Percentiles rank a stretch among this genome's conserved stretches.
Conservation (phyloP, 2,888 invertebrate genomes). For the Myopa tessellatipennis region DNA sequence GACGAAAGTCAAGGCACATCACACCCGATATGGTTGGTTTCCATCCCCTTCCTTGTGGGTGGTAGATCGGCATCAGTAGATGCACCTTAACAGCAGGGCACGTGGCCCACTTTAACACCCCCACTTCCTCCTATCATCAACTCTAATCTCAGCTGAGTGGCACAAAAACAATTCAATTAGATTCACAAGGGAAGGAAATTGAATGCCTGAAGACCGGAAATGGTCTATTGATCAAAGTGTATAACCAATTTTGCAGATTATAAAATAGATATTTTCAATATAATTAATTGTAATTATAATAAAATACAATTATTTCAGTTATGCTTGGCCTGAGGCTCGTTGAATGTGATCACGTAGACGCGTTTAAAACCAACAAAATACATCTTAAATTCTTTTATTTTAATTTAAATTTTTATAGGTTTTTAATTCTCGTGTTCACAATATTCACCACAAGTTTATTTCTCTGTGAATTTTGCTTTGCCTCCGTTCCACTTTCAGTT, state of each 20-base stretch:
- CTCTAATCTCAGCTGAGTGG: constrained; percentile 62
- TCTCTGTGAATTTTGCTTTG: too few species aligned
- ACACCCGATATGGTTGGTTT: constrained; percentile 9
- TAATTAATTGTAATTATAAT: not conserved
- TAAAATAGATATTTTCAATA: too few species aligned
- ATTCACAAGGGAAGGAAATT: constrained; percentile 38
- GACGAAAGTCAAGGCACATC: not conserved
- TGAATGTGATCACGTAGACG: too few species aligned
- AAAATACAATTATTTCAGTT: not conserved
- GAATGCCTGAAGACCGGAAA: not conserved
- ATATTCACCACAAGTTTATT: too few species aligned
- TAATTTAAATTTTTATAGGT: too few species aligned
- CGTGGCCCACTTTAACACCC: constrained; percentile 57
- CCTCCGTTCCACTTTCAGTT: not conserved
- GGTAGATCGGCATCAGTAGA: constrained; percentile 49
- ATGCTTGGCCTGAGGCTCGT: too few species aligned
- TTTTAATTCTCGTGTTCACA: too few species aligned
- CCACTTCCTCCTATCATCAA: constrained; percentile 48
- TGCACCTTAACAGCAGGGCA: constrained; percentile 45
- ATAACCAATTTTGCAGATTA: too few species aligned
- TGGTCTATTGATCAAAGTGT: too few species aligned
- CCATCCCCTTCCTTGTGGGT: constrained; percentile 59
- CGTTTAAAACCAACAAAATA: too few species aligned
- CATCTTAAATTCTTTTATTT: too few species aligned
- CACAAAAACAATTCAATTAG: constrained; percentile 68